Conservation (phyloP, 2,113 vertebrate genomes). For the Callocephalon fimbriatum region DNA sequence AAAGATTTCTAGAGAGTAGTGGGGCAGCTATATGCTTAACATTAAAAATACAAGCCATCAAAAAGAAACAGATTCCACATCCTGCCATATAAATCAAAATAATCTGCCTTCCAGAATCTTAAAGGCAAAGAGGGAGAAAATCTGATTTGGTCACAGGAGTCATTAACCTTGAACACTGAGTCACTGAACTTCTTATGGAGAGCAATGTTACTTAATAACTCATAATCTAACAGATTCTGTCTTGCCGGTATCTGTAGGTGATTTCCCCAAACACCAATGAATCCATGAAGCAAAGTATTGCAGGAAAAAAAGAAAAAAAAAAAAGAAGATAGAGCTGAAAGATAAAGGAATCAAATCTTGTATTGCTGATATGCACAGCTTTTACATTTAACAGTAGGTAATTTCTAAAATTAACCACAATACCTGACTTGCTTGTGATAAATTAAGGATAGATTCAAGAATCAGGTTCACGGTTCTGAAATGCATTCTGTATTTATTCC, state of each 20-base stretch:
- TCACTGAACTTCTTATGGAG: background rate
- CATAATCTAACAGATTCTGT: background rate
- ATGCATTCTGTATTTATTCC: background rate
- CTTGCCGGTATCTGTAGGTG: background rate
- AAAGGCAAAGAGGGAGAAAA: background rate
- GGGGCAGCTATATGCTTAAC: background rate
- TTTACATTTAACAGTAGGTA: background rate
- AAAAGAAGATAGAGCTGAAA: background rate
- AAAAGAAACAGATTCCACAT: background rate
- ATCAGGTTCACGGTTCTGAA: background rate
- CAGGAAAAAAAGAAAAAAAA: background rate
- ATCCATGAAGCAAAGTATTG: background rate
- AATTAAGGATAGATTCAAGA: background rate
- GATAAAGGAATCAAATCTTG: background rate
- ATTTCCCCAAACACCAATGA: background rate
- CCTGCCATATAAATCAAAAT: background rate
- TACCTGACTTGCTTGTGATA: background rate
- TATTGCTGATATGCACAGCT: background rate
- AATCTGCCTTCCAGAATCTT: background rate
- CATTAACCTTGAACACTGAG: conserved; percentile 22
- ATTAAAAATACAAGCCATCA: background rate
- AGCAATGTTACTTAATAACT: background rate
- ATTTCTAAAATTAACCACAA: background rate
- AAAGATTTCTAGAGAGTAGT: background rate
- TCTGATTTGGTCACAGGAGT: background rate